Conservation (phyloP, 2,113 vertebrate species). For the Tichodroma muraria region DNA sequence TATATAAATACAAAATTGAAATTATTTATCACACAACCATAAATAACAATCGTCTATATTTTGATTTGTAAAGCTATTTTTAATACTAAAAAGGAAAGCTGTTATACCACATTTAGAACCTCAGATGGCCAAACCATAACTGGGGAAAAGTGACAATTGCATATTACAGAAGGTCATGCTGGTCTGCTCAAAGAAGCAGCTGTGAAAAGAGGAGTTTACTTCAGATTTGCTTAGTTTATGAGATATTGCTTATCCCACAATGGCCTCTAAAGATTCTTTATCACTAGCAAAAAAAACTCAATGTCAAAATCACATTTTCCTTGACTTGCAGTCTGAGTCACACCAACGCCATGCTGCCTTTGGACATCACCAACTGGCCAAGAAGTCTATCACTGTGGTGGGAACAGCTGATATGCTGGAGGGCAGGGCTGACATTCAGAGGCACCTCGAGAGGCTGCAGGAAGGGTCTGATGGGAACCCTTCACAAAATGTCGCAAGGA, state of each 20-base stretch:
- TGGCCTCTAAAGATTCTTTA: neutral
- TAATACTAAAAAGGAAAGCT: neutral
- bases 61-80: neutral
- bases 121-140: neutral
- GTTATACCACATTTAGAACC: neutral
- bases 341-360: neutral
- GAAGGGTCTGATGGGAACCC: neutral
- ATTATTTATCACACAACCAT: neutral
- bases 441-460: neutral
- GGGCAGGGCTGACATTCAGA: neutral
- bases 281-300: neutral
- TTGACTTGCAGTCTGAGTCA: neutral
- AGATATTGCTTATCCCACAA: neutral
- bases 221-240: neutral
- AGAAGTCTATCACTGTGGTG: neutral
- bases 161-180: neutral
- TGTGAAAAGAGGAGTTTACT: neutral
- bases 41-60: neutral
- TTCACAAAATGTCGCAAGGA: neutral
- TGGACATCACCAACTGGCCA: neutral
- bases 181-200: neutral
- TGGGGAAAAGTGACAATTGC: neutral
- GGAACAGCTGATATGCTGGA: neutral
- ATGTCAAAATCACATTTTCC: neutral
- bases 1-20: neutral